phyloP scores from a whole-genome alignment of 2,888 invertebrate genomes.

The Caenorhabditis sinica region DNA sequence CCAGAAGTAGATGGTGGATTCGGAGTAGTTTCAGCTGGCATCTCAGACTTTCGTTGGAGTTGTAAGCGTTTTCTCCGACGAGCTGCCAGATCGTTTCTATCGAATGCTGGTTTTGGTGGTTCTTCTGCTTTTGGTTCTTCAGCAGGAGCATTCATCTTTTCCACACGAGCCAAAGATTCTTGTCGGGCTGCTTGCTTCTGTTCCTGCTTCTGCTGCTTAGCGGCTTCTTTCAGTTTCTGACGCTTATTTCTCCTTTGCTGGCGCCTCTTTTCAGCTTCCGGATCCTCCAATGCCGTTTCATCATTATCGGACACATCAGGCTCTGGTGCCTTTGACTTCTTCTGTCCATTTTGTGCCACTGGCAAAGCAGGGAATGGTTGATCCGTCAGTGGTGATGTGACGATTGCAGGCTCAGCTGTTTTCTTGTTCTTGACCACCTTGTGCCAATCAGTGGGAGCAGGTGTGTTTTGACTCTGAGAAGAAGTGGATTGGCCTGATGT shows the following conservation, averaged over 20 bases:
- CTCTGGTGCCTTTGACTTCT: not conserved
- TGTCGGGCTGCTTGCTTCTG: slow-evolving; percentile 42
- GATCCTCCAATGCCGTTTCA: slow-evolving; percentile 16
- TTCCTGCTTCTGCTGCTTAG: slow-evolving; percentile 21
- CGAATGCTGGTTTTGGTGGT: slow-evolving; percentile 36
- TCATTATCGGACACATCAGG: slow-evolving; percentile 13
- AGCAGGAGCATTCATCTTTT: not conserved
- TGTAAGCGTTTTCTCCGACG: slow-evolving; percentile 34
- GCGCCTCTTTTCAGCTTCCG: slow-evolving; percentile 45
- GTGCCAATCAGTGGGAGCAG: slow-evolving; percentile 47
- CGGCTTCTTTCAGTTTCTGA: slow-evolving; percentile 29
- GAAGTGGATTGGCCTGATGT: not conserved
- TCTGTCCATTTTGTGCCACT: not conserved
- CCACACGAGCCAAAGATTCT: slow-evolving; percentile 40
- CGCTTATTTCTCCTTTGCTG: slow-evolving; percentile 28
- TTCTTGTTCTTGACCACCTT: slow-evolving; percentile 50
- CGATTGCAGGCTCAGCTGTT: slow-evolving; percentile 15
- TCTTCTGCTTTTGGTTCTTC: not conserved
- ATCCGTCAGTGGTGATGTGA: not conserved
- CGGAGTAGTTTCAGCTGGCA: not conserved
- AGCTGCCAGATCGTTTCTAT: slow-evolving; percentile 40
- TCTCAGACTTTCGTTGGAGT: slow-evolving; percentile 25
- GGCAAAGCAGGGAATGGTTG: too few species aligned
- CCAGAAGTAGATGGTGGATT: not conserved
- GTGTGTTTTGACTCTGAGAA: not conserved